phyloP scores from a whole-genome alignment of 2,797 vertebrate species.

The Chelidonichthys spinosus region DNA sequence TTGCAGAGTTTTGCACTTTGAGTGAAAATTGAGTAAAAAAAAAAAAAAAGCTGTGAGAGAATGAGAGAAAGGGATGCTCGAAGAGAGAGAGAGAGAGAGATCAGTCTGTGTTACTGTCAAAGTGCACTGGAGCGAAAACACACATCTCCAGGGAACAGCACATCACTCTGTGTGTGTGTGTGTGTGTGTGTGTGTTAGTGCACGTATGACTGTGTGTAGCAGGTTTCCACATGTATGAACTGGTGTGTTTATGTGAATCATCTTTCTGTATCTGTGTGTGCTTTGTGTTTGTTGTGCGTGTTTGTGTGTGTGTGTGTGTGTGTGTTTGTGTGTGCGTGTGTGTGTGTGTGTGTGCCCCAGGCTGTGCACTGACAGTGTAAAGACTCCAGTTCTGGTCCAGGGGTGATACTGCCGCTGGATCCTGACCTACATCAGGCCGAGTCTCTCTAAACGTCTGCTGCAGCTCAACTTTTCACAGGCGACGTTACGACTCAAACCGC shows the following conservation, averaged over 20 bases:
- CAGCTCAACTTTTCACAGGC: conserved; percentile 28
- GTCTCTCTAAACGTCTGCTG: conserved; percentile 20
- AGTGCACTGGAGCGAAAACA: conserved; percentile 55
- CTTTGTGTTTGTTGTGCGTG: neutral
- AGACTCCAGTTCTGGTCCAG: conserved; percentile 43
- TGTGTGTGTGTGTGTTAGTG: conserved; percentile 15
- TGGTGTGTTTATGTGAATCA: neutral
- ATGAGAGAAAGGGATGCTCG: neutral
- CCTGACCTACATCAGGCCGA: conserved; percentile 63
- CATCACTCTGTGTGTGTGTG: conserved; percentile 31
- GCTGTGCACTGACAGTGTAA: conserved; percentile 40
- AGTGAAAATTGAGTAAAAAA: conserved; percentile 52
- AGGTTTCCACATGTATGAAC: conserved; percentile 36
- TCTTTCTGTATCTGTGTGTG: conserved; percentile 11
- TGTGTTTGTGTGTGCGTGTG: neutral
- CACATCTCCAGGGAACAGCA: conserved; percentile 66
- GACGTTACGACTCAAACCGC: conserved; percentile 5
- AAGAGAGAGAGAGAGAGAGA: conserved; percentile 28
- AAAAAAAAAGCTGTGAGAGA: conserved; percentile 6
- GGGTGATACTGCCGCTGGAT: conserved; percentile 24
- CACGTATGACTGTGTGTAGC: conserved; percentile 12
- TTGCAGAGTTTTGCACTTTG: conserved; percentile 53
- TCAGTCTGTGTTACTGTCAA: conserved; percentile 71
- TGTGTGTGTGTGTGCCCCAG: neutral
- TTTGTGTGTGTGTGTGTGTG: neutral